These are phyloP conservation scores for Tyrannus savana DNA, from an alignment of 2,113 vertebrate genomes.

Conservation along the genomic window DNA sequence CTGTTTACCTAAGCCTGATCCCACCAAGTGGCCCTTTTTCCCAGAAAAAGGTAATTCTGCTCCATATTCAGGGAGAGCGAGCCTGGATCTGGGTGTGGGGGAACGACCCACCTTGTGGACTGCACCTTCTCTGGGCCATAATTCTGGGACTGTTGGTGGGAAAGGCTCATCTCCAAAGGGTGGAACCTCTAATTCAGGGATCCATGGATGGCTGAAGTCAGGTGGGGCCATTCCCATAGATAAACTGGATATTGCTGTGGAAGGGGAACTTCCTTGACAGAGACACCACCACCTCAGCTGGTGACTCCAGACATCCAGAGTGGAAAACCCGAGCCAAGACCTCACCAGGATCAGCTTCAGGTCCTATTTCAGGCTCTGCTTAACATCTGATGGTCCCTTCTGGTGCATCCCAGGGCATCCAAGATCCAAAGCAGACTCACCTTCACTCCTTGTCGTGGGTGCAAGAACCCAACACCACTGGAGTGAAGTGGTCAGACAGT, in stretches of 20 bases:
- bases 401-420: background rate
- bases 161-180: background rate
- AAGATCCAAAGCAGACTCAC: background rate
- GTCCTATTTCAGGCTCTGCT: background rate
- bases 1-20: background rate
- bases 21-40: background rate
- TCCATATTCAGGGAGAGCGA: fast-evolving
- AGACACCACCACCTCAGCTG: fast-evolving
- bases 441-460: fast-evolving
- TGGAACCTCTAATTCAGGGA: background rate
- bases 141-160: background rate
- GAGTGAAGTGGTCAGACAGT: background rate
- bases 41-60: background rate
- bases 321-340: background rate
- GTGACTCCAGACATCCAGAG: background rate
- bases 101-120: background rate
- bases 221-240: background rate
- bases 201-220: background rate
- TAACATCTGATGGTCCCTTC: background rate
- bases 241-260: background rate
- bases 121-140: background rate
- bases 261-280: background rate
- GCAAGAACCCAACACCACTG: background rate
- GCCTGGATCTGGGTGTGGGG: background rate
- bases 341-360: background rate